Conservation (phyloP, 2,888 invertebrate species). For the Xiphydria camelus region DNA sequence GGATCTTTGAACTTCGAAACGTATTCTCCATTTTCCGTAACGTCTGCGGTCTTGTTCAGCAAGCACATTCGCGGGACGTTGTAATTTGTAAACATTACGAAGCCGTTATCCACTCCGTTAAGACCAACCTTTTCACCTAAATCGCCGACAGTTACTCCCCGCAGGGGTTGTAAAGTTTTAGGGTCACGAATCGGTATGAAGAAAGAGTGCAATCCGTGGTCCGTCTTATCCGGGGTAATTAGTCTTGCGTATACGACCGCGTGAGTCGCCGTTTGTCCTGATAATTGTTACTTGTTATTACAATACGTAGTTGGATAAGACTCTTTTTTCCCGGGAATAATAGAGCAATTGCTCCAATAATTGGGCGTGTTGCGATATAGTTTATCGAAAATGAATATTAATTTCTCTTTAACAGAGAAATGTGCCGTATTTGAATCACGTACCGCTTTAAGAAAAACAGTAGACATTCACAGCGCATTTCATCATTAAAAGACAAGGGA, state of each 20-base stretch:
- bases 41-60: conserved; percentile 84
- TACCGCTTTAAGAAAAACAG: no score
- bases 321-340: no score
- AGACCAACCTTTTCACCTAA: conserved; percentile 90
- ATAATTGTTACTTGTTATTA: no score
- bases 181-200: conserved; percentile 84
- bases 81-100: conserved; percentile 79
- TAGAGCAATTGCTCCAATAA: no score
- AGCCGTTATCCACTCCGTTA: conserved; percentile 93
- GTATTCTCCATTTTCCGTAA: conserved; percentile 82
- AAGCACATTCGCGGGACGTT: conserved; percentile 78
- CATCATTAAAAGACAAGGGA: no score
- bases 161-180: conserved; percentile 69
- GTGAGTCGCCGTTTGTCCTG: conserved; percentile 82
- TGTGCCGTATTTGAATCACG: no score
- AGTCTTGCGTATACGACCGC: conserved; percentile 88
- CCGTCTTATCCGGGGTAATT: conserved; percentile 73
- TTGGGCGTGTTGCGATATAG: no score
- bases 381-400: neutral
- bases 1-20: conserved; percentile 78
- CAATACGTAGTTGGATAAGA: no score
- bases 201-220: conserved; percentile 87
- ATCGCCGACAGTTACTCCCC: conserved; percentile 87
- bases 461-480: no score
- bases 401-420: no score